phyloP scores from a whole-genome alignment of 2,797 vertebrate species.

The Hippocampus kuda region DNA sequence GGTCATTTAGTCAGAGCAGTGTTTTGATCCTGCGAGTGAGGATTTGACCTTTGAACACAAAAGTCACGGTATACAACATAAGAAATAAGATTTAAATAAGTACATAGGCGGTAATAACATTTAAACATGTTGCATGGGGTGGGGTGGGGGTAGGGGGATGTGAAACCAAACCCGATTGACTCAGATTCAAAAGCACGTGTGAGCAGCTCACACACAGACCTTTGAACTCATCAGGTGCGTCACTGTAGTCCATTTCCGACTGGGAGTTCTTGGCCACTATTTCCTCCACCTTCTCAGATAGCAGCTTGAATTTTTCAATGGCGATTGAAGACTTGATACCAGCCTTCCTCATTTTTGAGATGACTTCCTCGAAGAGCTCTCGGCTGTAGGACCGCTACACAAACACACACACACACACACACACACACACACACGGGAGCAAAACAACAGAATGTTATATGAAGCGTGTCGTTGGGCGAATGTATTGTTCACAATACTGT shows the following conservation, averaged over 20 bases:
- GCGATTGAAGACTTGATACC: slow-evolving; percentile 98
- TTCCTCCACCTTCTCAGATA: slow-evolving; percentile 94
- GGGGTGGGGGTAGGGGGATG: neutral
- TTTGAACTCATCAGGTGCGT: slow-evolving; percentile 96
- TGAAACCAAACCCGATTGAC: neutral
- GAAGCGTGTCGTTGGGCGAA: neutral
- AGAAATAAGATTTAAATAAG: neutral
- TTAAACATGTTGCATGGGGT: too few species aligned
- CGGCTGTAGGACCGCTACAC: slow-evolving; percentile 91
- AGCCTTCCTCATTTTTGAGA: slow-evolving; percentile 97
- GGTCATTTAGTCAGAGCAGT: neutral
- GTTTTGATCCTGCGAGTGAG: neutral
- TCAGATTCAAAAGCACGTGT: neutral
- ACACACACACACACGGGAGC: neutral
- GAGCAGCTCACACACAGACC: slow-evolving; percentile 28
- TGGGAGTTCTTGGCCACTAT: slow-evolving; percentile 96
- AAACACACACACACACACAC: neutral
- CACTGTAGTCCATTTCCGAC: slow-evolving; percentile 96
- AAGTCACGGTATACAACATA: neutral
- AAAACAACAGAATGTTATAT: neutral
- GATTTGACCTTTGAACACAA: neutral
- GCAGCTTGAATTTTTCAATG: slow-evolving; percentile 96
- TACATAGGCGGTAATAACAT: neutral
- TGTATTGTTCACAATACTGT: too few species aligned
- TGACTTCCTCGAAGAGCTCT: slow-evolving; percentile 96